Evolutionary conservation across 1,140 invertebrate species (phyloP).

Genomic region (Odontomachus brunneus): DNA sequence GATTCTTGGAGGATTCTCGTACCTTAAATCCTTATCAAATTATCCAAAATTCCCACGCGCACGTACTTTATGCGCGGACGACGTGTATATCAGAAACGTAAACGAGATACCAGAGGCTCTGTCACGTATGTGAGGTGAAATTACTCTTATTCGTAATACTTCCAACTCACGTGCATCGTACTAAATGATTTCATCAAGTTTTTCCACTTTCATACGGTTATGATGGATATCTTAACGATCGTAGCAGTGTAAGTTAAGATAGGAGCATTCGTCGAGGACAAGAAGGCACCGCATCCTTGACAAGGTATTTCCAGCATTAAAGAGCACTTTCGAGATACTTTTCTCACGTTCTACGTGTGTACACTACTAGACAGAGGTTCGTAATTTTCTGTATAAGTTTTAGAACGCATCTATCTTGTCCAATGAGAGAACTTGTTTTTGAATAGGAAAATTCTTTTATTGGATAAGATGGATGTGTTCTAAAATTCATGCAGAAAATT

Average conservation of each 20-base stretch:
- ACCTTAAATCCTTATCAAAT: slow-evolving; percentile 70
- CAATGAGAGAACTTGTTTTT: no score
- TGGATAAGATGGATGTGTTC: no score
- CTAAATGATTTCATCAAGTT: slow-evolving; percentile 51
- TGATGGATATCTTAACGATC: slow-evolving; percentile 71
- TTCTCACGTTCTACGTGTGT: slow-evolving; percentile 27
- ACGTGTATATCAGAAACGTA: slow-evolving; percentile 17
- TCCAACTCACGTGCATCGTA: slow-evolving; percentile 68
- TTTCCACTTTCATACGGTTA: slow-evolving; percentile 71
- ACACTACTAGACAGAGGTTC: no score
- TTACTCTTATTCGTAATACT: slow-evolving; percentile 66
- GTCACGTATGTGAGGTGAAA: slow-evolving; percentile 71
- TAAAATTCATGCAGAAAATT: no score
- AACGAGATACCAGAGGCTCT: slow-evolving; percentile 5
- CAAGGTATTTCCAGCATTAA: neutral
- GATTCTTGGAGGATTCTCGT: slow-evolving; percentile 43
- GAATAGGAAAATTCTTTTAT: no score
- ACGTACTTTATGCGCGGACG: neutral
- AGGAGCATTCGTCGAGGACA: slow-evolving; percentile 4
- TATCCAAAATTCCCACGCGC: slow-evolving; percentile 72
- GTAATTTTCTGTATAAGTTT: no score
- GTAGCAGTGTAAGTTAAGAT: neutral
- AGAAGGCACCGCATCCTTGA: neutral
- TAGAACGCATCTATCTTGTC: no score
- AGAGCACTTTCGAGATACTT: slow-evolving; percentile 7